A percentile compares a stretch with the other conserved stretches of the same genome.
These are phyloP conservation scores for Bombus polaris DNA, from an alignment of 1,140 invertebrate species.

Conservation along the genomic window DNA sequence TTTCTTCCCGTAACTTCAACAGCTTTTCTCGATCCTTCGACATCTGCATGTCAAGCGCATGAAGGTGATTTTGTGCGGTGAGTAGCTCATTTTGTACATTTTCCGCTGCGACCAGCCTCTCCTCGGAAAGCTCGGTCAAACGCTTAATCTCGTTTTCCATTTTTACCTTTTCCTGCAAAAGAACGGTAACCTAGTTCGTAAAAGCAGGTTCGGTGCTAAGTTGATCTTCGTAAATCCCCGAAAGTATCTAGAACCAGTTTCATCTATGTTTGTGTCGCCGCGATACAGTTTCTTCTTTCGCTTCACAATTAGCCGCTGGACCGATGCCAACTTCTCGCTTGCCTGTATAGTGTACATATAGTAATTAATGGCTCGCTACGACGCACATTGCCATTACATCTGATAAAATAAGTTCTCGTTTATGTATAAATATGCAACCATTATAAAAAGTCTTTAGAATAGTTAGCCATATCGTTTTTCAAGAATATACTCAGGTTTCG, in stretches of 20 bases:
- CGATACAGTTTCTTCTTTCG: conserved; percentile 51
- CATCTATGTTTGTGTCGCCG: conserved; percentile 23
- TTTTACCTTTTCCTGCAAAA: conserved; percentile 81
- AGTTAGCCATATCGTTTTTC: no score
- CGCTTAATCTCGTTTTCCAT: conserved; percentile 78
- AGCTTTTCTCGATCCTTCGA: conserved; percentile 77
- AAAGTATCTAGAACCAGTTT: conserved; percentile 34
- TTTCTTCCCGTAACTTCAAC: conserved; percentile 78
- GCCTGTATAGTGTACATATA: background rate
- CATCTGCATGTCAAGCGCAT: conserved; percentile 74
- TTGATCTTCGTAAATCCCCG: conserved; percentile 22
- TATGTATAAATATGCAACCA: background rate
- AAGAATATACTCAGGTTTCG: background rate
- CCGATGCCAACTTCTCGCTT: conserved; percentile 31
- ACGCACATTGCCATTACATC: conserved; percentile 8
- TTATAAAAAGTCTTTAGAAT: background rate
- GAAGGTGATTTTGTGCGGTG: conserved; percentile 68
- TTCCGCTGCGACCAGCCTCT: conserved; percentile 75
- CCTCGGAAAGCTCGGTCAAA: conserved; percentile 74
- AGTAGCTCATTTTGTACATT: conserved; percentile 77
- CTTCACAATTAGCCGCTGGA: conserved; percentile 58
- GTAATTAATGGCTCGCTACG: conserved; percentile 41
- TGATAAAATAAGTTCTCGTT: background rate
- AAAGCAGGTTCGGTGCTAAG: background rate
- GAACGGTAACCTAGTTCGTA: conserved; percentile 10